These are phyloP conservation scores for Syngnathus scovelli DNA, from an alignment of 2,113 vertebrate genomes.

Conservation along the genomic window DNA sequence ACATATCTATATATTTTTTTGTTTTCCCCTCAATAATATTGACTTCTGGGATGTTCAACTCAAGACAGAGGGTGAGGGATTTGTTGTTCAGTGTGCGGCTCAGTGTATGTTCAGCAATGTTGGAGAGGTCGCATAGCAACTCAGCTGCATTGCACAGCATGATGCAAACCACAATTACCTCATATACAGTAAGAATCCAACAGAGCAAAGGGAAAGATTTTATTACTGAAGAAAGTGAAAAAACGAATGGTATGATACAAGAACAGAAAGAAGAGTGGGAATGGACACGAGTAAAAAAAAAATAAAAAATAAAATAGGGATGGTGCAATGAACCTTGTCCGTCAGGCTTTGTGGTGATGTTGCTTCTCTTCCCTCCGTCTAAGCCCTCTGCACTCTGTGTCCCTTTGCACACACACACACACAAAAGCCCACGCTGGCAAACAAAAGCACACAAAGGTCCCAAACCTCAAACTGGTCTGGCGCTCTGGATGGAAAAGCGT, in stretches of 20 bases:
- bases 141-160: constrained; percentile 4
- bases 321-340: constrained; percentile 60
- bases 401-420: constrained; percentile 31
- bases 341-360: constrained; percentile 63
- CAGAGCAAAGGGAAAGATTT: not conserved
- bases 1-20: not conserved
- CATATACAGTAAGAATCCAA: not conserved
- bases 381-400: constrained; percentile 64
- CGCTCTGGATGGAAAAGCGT: constrained; percentile 55
- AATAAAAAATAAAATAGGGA: constrained; percentile 31
- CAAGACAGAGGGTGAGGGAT: not conserved
- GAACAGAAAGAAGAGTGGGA: constrained; percentile 25
- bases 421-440: constrained; percentile 8
- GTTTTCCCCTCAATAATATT: not conserved
- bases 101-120: constrained; percentile 4
- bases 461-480: constrained; percentile 48
- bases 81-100: not conserved
- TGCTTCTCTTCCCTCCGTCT: constrained; percentile 64
- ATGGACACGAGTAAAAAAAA: constrained; percentile 18
- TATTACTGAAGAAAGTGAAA: not conserved
- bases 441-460: constrained; percentile 19
- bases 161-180: constrained; percentile 16
- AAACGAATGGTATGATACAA: not conserved
- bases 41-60: not conserved
- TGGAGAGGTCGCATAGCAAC: constrained; percentile 17